Evolutionary conservation across 2,888 invertebrate genomes (phyloP).

Genomic region (Timandra comae): DNA sequence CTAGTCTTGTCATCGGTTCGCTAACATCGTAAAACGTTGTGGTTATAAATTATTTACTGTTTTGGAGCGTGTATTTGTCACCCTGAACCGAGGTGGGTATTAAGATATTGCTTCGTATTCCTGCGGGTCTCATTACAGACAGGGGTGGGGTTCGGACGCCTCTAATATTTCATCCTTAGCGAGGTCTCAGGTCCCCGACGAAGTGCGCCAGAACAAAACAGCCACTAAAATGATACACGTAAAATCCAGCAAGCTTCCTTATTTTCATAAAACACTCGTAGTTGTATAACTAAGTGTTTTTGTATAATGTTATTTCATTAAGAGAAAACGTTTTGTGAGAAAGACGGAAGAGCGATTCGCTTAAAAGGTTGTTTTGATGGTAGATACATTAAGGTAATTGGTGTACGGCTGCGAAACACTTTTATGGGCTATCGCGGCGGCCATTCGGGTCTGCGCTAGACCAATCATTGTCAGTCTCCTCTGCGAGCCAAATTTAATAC

Average conservation of each 20-base stretch:
- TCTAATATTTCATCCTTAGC: conserved; percentile 66
- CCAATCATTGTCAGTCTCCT: conserved; percentile 63
- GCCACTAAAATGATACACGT: conserved; percentile 33
- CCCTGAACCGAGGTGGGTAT: conserved; percentile 61
- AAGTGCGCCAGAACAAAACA: conserved; percentile 32
- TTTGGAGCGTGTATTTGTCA: conserved; percentile 70
- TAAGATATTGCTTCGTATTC: conserved; percentile 74
- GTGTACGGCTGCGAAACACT: conserved; percentile 64
- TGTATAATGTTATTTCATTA: conserved; percentile 64
- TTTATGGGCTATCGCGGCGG: conserved; percentile 62
- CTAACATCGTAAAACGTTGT: conserved; percentile 51
- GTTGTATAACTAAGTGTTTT: conserved; percentile 26
- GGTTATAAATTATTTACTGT: conserved; percentile 73
- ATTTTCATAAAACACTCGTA: conserved; percentile 49
- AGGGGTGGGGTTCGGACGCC: conserved; percentile 52
- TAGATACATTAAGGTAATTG: conserved; percentile 73
- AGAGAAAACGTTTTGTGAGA: conserved; percentile 50
- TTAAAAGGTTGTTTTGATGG: conserved; percentile 68
- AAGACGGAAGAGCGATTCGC: conserved; percentile 51
- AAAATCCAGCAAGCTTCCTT: conserved; percentile 35
- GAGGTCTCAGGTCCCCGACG: conserved; percentile 23
- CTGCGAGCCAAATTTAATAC: conserved; percentile 55
- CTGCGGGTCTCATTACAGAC: conserved; percentile 67
- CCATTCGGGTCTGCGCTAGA: conserved; percentile 57
- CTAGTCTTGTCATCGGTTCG: conserved; percentile 52